phyloP scores from a whole-genome alignment of 2,113 vertebrate genomes.

The Scortum barcoo region DNA sequence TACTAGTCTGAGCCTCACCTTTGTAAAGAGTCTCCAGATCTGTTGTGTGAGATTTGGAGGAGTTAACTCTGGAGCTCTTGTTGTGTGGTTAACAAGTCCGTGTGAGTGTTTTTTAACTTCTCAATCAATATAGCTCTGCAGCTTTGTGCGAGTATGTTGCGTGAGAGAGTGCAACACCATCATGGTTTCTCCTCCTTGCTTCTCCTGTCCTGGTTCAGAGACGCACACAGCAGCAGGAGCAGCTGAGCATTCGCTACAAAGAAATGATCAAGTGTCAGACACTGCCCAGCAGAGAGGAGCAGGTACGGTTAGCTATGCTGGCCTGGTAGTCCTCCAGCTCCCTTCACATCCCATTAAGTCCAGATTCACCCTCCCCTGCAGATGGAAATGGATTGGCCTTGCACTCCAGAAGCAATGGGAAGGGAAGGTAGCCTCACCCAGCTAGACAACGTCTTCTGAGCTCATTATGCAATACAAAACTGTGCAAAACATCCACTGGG shows the following conservation, averaged over 20 bases:
- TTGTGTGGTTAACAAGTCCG: conserved; percentile 15
- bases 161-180: neutral
- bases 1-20: neutral
- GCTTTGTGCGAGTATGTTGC: conserved; percentile 15
- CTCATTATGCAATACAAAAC: neutral
- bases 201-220: conserved; percentile 72
- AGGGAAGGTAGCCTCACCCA: conserved; percentile 8
- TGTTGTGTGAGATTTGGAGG: conserved; percentile 16
- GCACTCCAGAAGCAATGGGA: neutral
- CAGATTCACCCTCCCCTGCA: neutral
- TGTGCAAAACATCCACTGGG: neutral
- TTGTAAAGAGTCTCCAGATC: conserved; percentile 2
- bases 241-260: conserved; percentile 85
- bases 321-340: conserved; percentile 45
- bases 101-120: neutral
- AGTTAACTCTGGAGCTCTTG: conserved; percentile 6
- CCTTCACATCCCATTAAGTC: conserved; percentile 8
- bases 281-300: conserved; percentile 75
- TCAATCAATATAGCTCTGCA: neutral
- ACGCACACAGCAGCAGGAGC: conserved; percentile 83
- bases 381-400: neutral
- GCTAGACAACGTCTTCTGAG: neutral
- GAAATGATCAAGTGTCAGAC: conserved; percentile 84
- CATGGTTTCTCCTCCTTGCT: conserved; percentile 43
- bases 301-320: conserved; percentile 70